Percentiles rank a stretch among this genome's conserved stretches.
Conservation (phyloP, 2,797 vertebrate genomes). For the Periparus ater region DNA sequence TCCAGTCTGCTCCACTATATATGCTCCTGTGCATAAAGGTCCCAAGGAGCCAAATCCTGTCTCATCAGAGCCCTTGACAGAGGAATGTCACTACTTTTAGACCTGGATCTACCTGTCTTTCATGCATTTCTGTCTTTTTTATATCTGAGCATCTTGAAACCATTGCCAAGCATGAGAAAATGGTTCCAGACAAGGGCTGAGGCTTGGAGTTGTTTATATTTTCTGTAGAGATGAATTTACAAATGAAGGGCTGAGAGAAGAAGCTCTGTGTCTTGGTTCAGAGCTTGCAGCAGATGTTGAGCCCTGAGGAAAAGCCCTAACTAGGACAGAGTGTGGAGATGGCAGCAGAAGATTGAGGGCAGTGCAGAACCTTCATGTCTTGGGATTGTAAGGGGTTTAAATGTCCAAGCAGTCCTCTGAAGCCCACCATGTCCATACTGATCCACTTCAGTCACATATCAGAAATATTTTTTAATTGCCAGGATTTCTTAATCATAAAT, state of each 20-base stretch:
- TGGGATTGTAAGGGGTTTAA: not conserved
- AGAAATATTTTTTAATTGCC: not conserved
- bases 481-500: not conserved
- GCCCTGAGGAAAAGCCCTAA: not conserved
- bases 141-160: not conserved
- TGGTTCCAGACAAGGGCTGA: not conserved
- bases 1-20: not conserved
- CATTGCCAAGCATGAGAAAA: not conserved
- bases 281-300: not conserved
- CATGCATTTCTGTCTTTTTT: not conserved
- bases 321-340: not conserved
- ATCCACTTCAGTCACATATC: not conserved
- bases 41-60: not conserved
- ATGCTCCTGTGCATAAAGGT: not conserved
- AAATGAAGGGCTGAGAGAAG: not conserved
- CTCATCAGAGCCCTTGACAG: not conserved
- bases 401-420: not conserved
- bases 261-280: not conserved
- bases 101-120: not conserved
- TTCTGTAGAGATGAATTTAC: not conserved
- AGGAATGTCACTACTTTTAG: not conserved
- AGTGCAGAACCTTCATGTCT: not conserved
- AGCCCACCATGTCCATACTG: not conserved
- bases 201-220: not conserved
- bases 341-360: not conserved